Evolutionary conservation across 2,888 invertebrate genomes (phyloP).

Genomic region (Dryococelus australis): DNA sequence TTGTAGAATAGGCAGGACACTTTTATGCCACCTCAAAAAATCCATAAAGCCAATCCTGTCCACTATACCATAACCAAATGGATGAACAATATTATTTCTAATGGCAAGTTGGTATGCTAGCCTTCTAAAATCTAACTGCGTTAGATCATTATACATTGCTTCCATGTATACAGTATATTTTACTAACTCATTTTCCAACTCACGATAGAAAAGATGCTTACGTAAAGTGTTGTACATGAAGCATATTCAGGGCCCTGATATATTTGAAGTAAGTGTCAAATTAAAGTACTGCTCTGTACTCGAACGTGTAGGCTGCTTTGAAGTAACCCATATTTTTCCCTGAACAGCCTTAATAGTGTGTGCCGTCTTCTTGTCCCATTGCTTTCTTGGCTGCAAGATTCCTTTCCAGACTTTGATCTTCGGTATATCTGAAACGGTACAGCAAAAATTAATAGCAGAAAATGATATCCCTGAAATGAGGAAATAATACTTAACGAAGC

Average conservation of each 20-base stretch:
- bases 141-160: slow-evolving; percentile 3
- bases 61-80: not conserved
- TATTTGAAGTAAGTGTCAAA: not conserved
- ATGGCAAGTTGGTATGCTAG: slow-evolving; percentile 6
- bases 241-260: not conserved
- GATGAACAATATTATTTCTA: slow-evolving; percentile 17
- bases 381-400: not conserved
- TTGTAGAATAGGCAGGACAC: not conserved
- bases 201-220: not conserved
- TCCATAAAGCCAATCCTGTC: not conserved
- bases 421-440: not conserved
- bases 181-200: slow-evolving; percentile 27
- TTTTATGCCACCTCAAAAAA: not conserved
- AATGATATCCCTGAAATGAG: not conserved
- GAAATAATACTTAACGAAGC: not conserved
- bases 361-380: slow-evolving; percentile 12
- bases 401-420: not conserved
- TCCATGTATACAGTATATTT: slow-evolving; percentile 5
- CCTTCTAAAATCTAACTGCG: not conserved
- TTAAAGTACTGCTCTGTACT: not conserved
- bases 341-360: slow-evolving; percentile 22
- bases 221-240: not conserved
- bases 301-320: slow-evolving; percentile 17
- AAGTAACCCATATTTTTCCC: slow-evolving; percentile 21
- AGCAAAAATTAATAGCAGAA: not conserved